Evolutionary conservation across 2,888 invertebrate genomes (phyloP), one percentile per base, ranked within the genome.

Genomic region (Drosophila borborema): DNA sequence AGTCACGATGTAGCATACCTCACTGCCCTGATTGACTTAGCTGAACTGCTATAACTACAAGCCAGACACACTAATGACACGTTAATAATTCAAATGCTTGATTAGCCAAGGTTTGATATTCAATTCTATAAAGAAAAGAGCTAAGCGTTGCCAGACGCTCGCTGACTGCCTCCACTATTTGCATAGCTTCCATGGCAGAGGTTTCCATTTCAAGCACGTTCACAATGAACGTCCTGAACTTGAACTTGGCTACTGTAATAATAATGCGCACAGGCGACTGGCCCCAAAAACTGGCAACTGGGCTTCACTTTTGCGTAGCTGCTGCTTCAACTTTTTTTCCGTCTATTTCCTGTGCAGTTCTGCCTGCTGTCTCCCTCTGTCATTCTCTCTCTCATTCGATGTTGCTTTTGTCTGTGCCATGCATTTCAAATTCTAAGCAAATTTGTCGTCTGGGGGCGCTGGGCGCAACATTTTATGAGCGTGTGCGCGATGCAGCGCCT

Each of bases 351-450:
- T 46, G 60, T 46, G 53, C 12, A 8, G 28, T 20, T 23, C 41
- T 23, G 48, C 14, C 16, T 36, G 16, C 12, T 38, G 38, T 14
- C 38, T 38, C 38, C 5, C 38, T 6, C 38, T 38, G 3, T 36
- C 36, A 10, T 5, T 38, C 38, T 14, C 18, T 40, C 18, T 36
- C 38, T 16, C 53, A 12, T 23, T 38, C 16, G 14, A 14, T 36
- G 16, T 48, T 62, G 72, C 67, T 41, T 38, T 75, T 69, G 79
- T 68, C 72, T 76, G 73, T 67, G 88, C 80, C 80, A 53, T 75
- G 89, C 86, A 85, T 87, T 88, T 89, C 77, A 87, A 89, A 87
- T 87, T 85, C 90, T 87, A 87, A 86, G 86, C 86, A 87, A 87
- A 87, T 89, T 87, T 87, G 86, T 87, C 86, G 76, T 69, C 76